phyloP scores from a whole-genome alignment of 2,113 vertebrate genomes.

The Bagarius yarrelli region DNA sequence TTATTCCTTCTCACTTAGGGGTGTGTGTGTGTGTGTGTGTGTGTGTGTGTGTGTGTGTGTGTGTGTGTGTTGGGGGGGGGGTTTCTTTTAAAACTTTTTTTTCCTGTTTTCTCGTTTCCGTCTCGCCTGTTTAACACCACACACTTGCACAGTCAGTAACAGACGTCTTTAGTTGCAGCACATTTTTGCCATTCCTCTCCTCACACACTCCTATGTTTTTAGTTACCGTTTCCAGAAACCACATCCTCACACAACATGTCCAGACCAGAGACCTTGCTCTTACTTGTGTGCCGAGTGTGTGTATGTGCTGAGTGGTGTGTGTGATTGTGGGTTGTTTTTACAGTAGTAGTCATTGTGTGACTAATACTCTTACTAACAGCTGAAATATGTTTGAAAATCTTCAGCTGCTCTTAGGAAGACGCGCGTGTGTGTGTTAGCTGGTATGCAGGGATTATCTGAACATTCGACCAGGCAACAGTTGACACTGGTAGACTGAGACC shows the following conservation, averaged over 20 bases:
- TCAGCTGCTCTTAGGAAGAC: slow-evolving; percentile 31
- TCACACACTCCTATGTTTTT: background rate
- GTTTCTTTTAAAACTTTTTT: background rate
- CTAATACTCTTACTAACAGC: slow-evolving; percentile 22
- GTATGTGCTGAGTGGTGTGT: background rate
- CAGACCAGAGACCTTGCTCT: slow-evolving; percentile 27
- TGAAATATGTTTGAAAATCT: slow-evolving; percentile 36
- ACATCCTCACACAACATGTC: slow-evolving; percentile 27
- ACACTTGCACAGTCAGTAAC: background rate
- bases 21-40: slow-evolving; percentile 1
- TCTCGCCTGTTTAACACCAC: background rate
- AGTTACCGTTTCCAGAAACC: slow-evolving; percentile 23
- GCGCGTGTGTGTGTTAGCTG: background rate
- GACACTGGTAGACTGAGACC: background rate
- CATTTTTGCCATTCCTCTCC: background rate
- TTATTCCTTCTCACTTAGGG: no score
- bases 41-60: background rate
- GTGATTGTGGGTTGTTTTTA: background rate
- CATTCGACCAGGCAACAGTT: background rate
- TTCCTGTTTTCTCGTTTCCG: background rate
- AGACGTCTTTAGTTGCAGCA: background rate
- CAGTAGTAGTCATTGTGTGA: slow-evolving; percentile 28
- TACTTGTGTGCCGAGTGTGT: slow-evolving; percentile 15
- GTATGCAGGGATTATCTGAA: background rate
- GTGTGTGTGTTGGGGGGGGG: background rate